Percentiles rank a stretch among this genome's conserved stretches.
Evolutionary conservation across 2,888 invertebrate genomes (phyloP).

Genomic region (Maniola hyperantus): DNA sequence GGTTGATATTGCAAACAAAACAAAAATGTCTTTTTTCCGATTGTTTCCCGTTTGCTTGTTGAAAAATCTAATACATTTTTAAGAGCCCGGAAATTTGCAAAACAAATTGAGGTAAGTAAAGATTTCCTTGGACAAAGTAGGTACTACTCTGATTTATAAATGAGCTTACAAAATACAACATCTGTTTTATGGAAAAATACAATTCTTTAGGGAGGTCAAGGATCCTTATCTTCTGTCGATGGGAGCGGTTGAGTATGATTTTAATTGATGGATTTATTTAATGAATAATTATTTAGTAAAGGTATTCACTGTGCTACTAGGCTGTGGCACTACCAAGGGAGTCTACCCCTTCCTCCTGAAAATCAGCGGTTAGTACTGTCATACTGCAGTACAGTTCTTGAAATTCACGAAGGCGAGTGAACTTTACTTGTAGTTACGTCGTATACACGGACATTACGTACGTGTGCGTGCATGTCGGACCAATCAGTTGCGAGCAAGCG

Average conservation of each 20-base stretch:
- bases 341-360: too few species aligned
- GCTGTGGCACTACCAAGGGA: too few species aligned
- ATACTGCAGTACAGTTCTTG: too few species aligned
- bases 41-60: slow-evolving; percentile 23
- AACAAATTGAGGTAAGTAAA: slow-evolving; percentile 30
- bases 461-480: too few species aligned
- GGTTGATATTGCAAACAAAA: slow-evolving; percentile 26
- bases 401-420: too few species aligned
- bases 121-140: slow-evolving; percentile 25
- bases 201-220: slow-evolving; percentile 1
- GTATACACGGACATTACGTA: too few species aligned
- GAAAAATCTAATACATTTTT: slow-evolving; percentile 28
- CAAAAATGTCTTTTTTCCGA: slow-evolving; percentile 26
- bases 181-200: slow-evolving; percentile 11
- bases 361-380: too few species aligned
- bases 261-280: too few species aligned
- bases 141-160: slow-evolving; percentile 29
- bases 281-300: background rate
- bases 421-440: too few species aligned
- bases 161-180: slow-evolving; percentile 18
- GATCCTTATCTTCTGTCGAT: background rate
- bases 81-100: slow-evolving; percentile 26
- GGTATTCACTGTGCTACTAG: too few species aligned
- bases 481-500: too few species aligned
- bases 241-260: background rate